These are phyloP conservation scores for Phanerotoma sp. DNA, from an alignment of 2,888 invertebrate genomes.

Conservation along the genomic window DNA sequence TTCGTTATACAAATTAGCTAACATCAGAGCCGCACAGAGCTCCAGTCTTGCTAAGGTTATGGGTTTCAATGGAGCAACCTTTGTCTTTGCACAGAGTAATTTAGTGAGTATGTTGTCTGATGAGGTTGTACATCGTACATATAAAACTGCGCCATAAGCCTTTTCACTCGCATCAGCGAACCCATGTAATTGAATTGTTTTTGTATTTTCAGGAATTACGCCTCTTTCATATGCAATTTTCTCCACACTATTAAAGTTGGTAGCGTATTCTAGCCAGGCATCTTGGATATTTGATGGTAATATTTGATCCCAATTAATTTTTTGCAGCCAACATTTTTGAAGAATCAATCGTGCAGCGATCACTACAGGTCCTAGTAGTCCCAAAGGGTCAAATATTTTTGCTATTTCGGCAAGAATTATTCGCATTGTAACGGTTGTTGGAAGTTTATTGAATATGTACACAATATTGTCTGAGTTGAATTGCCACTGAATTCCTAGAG, in stretches of 20 bases:
- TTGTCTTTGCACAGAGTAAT: constrained; percentile 25
- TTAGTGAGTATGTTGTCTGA: constrained; percentile 34
- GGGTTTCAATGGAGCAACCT: constrained; percentile 22
- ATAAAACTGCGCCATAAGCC: constrained; percentile 37
- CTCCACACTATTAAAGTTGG: constrained; percentile 13
- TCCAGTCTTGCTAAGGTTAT: constrained; percentile 17
- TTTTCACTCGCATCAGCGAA: constrained; percentile 38
- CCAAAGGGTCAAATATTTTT: constrained; percentile 28
- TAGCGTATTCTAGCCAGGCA: constrained; percentile 20
- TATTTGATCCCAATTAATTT: constrained; percentile 19
- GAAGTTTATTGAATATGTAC: constrained; percentile 15
- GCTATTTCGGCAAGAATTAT: constrained; percentile 25
- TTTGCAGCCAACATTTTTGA: constrained; percentile 19
- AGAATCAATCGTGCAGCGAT: constrained; percentile 13
- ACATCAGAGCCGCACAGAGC: constrained; percentile 22
- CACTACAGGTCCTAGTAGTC: constrained; percentile 6
- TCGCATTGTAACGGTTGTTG: constrained; percentile 15
- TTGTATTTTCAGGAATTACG: constrained; percentile 6
- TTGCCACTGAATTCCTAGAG: constrained; percentile 28
- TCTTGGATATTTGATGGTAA: constrained; percentile 14
- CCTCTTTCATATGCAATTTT: constrained; percentile 22
- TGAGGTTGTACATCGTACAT: constrained; percentile 24
- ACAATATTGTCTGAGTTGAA: constrained; percentile 16
- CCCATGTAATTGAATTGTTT: constrained; percentile 24
- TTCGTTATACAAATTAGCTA: neutral